phyloP scores from a whole-genome alignment of 2,113 vertebrate genomes.

The Stomatorhinus ivindoensis region DNA sequence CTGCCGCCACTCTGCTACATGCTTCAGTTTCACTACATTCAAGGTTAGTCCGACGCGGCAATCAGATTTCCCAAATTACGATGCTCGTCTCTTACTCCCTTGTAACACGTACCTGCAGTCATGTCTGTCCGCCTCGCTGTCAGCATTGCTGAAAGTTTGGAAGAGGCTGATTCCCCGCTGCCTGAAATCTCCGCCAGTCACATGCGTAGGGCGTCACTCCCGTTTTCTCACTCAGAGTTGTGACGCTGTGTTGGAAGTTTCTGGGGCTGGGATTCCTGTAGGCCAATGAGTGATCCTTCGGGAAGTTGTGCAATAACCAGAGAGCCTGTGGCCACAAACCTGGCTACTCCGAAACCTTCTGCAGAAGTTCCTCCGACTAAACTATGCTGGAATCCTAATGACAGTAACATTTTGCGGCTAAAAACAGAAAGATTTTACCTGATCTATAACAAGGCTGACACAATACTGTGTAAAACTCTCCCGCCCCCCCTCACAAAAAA shows the following conservation, averaged over 20 bases:
- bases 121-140: neutral
- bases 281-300: conserved; percentile 55
- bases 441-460: neutral
- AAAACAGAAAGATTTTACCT: neutral
- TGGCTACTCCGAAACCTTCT: conserved; percentile 27
- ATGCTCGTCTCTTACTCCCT: neutral
- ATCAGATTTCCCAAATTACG: neutral
- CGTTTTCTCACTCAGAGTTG: conserved; percentile 38
- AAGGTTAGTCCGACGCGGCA: neutral
- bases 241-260: conserved; percentile 75
- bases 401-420: conserved; percentile 19
- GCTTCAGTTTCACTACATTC: neutral
- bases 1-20: neutral
- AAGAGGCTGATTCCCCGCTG: neutral
- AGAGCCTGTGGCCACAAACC: conserved; percentile 73
- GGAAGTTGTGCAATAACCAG: conserved; percentile 81
- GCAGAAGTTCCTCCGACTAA: conserved; percentile 41
- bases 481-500: neutral
- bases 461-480: neutral
- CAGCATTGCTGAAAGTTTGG: neutral
- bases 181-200: neutral
- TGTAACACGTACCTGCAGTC: neutral
- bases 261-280: conserved; percentile 60
- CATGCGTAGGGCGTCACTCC: neutral
- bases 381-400: conserved; percentile 31